Evolutionary conservation across 2,888 invertebrate species (phyloP).

Genomic region (Ennomos fuscantarius): DNA sequence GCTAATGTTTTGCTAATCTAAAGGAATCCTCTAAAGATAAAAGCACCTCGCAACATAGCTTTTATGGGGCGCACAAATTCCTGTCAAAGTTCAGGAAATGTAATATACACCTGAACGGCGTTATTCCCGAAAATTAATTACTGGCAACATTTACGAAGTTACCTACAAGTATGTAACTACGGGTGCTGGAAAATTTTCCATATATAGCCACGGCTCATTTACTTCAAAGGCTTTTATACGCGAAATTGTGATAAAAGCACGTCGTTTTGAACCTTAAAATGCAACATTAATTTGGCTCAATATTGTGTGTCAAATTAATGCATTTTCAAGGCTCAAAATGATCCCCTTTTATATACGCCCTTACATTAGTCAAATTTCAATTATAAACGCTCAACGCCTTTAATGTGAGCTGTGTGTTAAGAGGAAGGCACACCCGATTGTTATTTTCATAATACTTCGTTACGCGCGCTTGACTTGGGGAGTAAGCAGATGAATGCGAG

Average conservation of each 20-base stretch:
- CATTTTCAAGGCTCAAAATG: slow-evolving; percentile 43
- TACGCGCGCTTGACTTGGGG: no score
- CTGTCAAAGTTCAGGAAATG: slow-evolving; percentile 14
- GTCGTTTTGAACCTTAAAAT: slow-evolving; percentile 7
- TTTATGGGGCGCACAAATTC: slow-evolving; percentile 1
- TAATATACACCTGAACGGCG: slow-evolving; percentile 12
- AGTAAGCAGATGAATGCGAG: no score
- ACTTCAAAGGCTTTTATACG: slow-evolving; percentile 23
- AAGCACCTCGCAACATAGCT: not conserved
- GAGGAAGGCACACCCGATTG: no score
- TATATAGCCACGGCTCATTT: slow-evolving; percentile 18
- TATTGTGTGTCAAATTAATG: slow-evolving; percentile 42
- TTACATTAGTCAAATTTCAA: slow-evolving; percentile 47
- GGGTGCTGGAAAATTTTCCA: slow-evolving; percentile 15
- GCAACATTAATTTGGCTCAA: slow-evolving; percentile 16
- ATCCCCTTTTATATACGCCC: slow-evolving; percentile 23
- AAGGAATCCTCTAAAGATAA: not conserved
- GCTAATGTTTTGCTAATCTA: not conserved
- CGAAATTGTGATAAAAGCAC: slow-evolving; percentile 4
- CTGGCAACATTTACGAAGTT: slow-evolving; percentile 11
- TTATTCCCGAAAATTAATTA: slow-evolving; percentile 25
- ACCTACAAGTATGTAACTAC: not conserved
- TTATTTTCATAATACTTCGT: no score
- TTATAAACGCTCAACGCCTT: slow-evolving; percentile 31
- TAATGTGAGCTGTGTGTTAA: slow-evolving; percentile 21